phyloP scores from a whole-genome alignment of 2,888 invertebrate species.

The Magallana nippona region DNA sequence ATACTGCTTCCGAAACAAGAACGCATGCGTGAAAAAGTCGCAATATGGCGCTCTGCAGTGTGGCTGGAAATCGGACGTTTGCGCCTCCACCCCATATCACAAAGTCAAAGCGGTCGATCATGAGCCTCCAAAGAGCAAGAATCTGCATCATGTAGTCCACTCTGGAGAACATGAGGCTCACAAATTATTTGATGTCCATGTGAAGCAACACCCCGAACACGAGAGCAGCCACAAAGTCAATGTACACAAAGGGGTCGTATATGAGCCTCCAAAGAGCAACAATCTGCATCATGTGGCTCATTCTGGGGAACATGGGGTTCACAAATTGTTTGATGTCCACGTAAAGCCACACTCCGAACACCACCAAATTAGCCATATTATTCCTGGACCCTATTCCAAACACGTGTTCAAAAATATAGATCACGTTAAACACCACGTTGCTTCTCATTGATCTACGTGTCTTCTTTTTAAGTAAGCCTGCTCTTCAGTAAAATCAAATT shows the following conservation, averaged over 20 bases:
- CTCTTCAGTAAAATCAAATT: too few relatives aligned
- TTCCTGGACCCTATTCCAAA: background rate
- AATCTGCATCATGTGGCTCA: background rate
- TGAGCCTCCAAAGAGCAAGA: background rate
- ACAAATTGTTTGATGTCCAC: background rate
- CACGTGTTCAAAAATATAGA: background rate
- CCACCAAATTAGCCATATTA: background rate
- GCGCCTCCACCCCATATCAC: background rate
- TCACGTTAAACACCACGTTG: background rate
- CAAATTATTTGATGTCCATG: background rate
- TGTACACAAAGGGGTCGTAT: background rate
- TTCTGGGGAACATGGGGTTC: background rate
- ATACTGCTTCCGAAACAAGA: background rate
- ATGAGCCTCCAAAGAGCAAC: background rate
- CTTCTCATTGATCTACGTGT: too few relatives aligned
- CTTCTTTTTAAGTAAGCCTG: too few relatives aligned
- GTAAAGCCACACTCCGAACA: background rate
- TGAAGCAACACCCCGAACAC: background rate
- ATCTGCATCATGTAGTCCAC: background rate
- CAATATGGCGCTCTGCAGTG: background rate
- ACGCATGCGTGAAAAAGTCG: constrained; percentile 16
- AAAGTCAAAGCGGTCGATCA: background rate
- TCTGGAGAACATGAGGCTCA: background rate
- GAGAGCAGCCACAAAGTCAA: background rate
- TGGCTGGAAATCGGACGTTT: background rate